Conservation (phyloP, 2,888 invertebrate genomes). For the Imbricaverruca yamaguchii region DNA sequence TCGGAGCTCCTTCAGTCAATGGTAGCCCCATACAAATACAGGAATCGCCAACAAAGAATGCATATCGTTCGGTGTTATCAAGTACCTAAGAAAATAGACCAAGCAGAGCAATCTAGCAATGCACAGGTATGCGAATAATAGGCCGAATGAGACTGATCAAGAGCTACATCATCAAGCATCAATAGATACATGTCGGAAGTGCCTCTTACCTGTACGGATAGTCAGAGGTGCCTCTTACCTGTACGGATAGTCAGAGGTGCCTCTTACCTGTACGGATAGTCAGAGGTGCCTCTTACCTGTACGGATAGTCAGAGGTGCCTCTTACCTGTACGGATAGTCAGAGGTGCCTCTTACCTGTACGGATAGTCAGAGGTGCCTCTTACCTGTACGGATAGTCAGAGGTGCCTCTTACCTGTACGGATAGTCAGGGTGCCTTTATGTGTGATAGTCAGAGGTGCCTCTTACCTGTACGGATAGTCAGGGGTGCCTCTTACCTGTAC, state of each 20-base stretch:
- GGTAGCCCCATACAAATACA: no score
- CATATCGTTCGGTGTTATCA: no score
- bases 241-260: slow-evolving; percentile 49
- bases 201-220: slow-evolving; percentile 26
- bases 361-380: slow-evolving; percentile 52
- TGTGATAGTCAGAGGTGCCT: no score
- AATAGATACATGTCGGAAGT: no score
- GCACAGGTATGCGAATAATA: no score
- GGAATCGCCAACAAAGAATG: no score
- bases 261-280: slow-evolving; percentile 30
- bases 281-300: slow-evolving; percentile 54
- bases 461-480: slow-evolving; percentile 29
- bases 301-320: slow-evolving; percentile 51
- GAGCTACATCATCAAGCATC: no score
- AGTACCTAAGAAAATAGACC: no score
- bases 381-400: slow-evolving; percentile 28
- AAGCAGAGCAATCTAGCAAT: no score
- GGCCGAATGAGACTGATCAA: no score
- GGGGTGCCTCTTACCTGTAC: slow-evolving; percentile 54
- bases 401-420: slow-evolving; percentile 54
- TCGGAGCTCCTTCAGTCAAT: no score
- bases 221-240: slow-evolving; percentile 54
- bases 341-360: slow-evolving; percentile 54
- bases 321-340: slow-evolving; percentile 29
- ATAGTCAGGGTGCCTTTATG: slow-evolving; percentile 52